Base-by-base conservation (phyloP, 2,797 vertebrate genomes). In the Sebastolobus alascanus region DNA sequence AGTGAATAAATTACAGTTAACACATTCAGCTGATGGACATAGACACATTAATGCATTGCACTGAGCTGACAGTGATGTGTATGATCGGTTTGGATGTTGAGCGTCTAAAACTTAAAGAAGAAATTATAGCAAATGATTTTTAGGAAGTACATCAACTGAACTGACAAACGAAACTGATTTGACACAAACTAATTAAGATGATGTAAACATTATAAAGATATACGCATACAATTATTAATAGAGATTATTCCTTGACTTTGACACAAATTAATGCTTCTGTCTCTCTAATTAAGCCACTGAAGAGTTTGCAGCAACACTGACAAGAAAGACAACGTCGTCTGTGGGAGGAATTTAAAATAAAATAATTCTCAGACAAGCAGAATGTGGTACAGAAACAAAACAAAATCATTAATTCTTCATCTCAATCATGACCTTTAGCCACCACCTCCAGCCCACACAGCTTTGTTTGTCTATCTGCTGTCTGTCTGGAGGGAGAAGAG, bases 391-490 rank as follows among this genome's bases (percentile, higher is more conserved):
- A 60, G 60, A 61, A 9, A 54, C 54, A 79, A 79, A 80, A 68
- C 56, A 27, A 75, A 79, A 61, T 75, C 43, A 84, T 82, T 77
- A 68, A 61, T 81, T 68, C 73, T 76, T 79, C 71, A 35, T 86
- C 75, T 74, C 38, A 37, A n/a, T n/a, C 59, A 0, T 73, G 77
- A 84, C 86, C 86, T 88, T 80, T 84, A 22, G 31, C 55, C 59
- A 9, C 29, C 76, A 22, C 20, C 74, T 72, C 29, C n/a, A 29
- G 54, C 61, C 67, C 71, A 67, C 75, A 38, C 37, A 4, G 22
- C 33, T 2, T 7, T 40, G n/a, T 50, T 75, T 50, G 27, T 46
- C 70, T 65, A 52, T 46, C 54, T 29, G 54, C 37, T 25, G 56
- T 69, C 73, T 69, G 77, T 68, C 79, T 37, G 74, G 14, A 33